Percentiles rank a stretch among this genome's conserved stretches.
Conservation (phyloP, 2,888 invertebrate species). For the Chrysina gloriosa region DNA sequence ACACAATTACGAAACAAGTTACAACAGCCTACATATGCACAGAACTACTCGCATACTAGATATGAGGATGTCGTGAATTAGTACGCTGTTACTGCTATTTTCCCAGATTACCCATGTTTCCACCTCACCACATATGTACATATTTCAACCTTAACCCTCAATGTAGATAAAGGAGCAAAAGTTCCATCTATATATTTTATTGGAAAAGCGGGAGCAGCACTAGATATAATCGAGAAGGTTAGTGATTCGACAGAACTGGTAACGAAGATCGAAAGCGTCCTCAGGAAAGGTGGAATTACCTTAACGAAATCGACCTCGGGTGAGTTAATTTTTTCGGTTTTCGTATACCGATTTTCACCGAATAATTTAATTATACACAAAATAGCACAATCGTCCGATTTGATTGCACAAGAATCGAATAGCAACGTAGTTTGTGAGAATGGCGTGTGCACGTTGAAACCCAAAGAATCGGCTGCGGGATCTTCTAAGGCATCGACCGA, state of each 20-base stretch:
- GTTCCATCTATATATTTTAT: constrained; percentile 90
- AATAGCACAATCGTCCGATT: constrained; percentile 9
- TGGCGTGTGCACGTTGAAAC: constrained; percentile 64
- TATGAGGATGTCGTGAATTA: no score
- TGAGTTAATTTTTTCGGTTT: constrained; percentile 42
- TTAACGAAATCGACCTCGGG: constrained; percentile 43
- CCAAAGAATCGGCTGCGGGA: constrained; percentile 28
- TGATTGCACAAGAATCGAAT: constrained; percentile 15
- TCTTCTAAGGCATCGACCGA: not conserved
- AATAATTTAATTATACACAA: no score
- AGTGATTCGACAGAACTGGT: constrained; percentile 72
- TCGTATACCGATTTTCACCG: no score
- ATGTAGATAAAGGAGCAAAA: constrained; percentile 78
- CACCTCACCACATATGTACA: not conserved
- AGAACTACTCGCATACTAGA: no score
- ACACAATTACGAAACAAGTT: no score
- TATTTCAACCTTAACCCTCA: not conserved
- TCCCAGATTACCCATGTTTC: no score
- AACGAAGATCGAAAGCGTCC: constrained; percentile 73
- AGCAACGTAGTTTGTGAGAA: constrained; percentile 65
- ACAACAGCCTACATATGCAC: no score
- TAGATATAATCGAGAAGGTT: constrained; percentile 80
- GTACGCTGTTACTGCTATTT: no score
- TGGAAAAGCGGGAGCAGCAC: constrained; percentile 81
- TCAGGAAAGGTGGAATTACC: constrained; percentile 68